Percentiles rank a stretch among this genome's conserved stretches.
Evolutionary conservation across 2,113 vertebrate genomes (phyloP).

Genomic region (Mesitornis unicolor): DNA sequence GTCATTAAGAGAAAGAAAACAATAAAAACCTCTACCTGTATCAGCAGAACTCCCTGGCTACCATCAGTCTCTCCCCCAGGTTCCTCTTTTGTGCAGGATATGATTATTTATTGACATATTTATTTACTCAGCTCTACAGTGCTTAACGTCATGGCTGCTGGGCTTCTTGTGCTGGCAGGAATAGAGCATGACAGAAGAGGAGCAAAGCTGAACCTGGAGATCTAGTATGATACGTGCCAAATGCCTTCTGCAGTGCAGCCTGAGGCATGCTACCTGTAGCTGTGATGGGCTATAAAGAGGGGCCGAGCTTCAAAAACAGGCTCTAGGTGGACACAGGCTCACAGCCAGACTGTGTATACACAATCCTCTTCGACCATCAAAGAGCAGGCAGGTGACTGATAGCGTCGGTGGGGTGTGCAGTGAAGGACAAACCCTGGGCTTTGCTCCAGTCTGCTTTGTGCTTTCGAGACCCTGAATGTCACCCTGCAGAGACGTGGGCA

Average conservation of each 20-base stretch:
- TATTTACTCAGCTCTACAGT: constrained; percentile 11
- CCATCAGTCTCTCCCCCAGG: neutral
- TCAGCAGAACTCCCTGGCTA: constrained; percentile 3
- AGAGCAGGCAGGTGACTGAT: neutral
- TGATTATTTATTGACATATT: constrained; percentile 36
- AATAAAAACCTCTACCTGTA: constrained; percentile 26
- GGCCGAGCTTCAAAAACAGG: neutral
- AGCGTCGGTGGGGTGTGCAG: neutral
- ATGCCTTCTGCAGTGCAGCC: neutral
- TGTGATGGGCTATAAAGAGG: neutral
- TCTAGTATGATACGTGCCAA: neutral
- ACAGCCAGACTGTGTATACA: neutral
- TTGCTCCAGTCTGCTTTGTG: neutral
- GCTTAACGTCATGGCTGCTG: neutral
- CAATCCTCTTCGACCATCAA: neutral
- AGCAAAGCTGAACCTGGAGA: neutral
- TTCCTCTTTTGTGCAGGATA: constrained; percentile 7
- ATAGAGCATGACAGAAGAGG: neutral
- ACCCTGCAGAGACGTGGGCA: neutral
- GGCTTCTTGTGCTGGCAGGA: neutral
- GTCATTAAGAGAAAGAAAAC: constrained; percentile 31
- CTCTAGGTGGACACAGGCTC: neutral
- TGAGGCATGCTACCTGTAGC: neutral
- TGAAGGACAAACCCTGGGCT: neutral
- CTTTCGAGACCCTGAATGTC: accelerated